Percentiles rank a stretch among this genome's conserved stretches.
phyloP scores from a whole-genome alignment of 2,113 vertebrate genomes.

The Oncorhynchus mykiss region DNA sequence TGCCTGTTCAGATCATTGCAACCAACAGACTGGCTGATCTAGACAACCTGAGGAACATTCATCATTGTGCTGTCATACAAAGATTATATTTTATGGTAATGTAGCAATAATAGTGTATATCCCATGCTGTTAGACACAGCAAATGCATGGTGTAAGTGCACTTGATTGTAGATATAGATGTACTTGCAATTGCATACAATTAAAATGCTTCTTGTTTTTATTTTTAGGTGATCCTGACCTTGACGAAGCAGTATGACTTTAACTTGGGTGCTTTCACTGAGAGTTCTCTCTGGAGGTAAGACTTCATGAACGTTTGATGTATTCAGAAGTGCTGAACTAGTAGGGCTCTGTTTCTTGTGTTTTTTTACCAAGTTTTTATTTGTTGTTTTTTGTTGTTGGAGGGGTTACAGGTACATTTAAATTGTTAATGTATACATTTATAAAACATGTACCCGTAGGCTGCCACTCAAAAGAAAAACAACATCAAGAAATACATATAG shows the following conservation, averaged over 20 bases:
- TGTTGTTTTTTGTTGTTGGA: no score
- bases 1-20: slow-evolving; percentile 40
- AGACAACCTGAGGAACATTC: slow-evolving; percentile 58
- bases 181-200: slow-evolving; percentile 33
- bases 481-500: no score
- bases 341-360: no score
- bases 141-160: slow-evolving; percentile 23
- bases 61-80: slow-evolving; percentile 49
- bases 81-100: slow-evolving; percentile 50
- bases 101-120: slow-evolving; percentile 33
- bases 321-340: no score
- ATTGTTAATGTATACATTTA: no score
- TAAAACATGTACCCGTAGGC: no score
- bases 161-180: slow-evolving; percentile 8
- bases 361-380: no score
- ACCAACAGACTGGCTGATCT: slow-evolving; percentile 48
- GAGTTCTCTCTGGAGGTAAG: slow-evolving; percentile 96
- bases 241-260: slow-evolving; percentile 95
- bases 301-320: not conserved
- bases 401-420: no score
- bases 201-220: slow-evolving; percentile 33
- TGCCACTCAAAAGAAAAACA: no score
- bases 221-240: slow-evolving; percentile 90
- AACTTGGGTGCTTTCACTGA: slow-evolving; percentile 93
- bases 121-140: slow-evolving; percentile 36